These are phyloP conservation scores for Brienomyrus longianalis DNA, from an alignment of 2,113 vertebrate genomes.

Conservation along the genomic window DNA sequence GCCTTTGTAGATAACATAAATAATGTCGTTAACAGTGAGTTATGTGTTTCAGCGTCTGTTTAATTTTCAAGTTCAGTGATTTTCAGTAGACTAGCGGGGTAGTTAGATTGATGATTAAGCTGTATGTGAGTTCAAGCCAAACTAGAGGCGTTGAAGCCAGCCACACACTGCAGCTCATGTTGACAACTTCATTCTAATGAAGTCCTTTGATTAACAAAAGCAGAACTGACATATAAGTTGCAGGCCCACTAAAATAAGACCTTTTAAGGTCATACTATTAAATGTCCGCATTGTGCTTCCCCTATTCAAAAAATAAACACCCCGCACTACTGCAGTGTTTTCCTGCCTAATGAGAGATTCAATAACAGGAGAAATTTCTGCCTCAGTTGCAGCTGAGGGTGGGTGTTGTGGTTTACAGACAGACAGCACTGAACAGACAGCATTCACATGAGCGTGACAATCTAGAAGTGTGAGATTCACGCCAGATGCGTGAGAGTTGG, in stretches of 20 bases:
- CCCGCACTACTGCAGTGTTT: no score
- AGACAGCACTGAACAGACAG: neutral
- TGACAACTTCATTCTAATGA: no score
- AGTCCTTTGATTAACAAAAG: neutral
- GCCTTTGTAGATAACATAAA: neutral
- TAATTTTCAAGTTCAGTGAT: neutral
- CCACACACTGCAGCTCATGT: neutral
- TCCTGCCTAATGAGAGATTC: no score
- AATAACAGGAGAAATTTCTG: no score
- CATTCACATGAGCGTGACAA: neutral
- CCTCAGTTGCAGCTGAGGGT: no score
- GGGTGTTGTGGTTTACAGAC: neutral
- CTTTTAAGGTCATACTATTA: no score
- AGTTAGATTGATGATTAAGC: neutral
- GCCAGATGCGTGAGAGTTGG: neutral
- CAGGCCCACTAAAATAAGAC: no score
- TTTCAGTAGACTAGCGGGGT: neutral
- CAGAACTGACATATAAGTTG: neutral
- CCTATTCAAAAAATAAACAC: no score
- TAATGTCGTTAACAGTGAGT: neutral
- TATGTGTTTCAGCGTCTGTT: neutral
- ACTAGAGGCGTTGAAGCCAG: neutral
- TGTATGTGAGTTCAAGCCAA: neutral
- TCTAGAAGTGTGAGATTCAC: neutral
- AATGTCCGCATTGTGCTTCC: no score